Base-by-base conservation (phyloP, 2,113 vertebrate genomes). In the Sceloporus tristichus region DNA sequence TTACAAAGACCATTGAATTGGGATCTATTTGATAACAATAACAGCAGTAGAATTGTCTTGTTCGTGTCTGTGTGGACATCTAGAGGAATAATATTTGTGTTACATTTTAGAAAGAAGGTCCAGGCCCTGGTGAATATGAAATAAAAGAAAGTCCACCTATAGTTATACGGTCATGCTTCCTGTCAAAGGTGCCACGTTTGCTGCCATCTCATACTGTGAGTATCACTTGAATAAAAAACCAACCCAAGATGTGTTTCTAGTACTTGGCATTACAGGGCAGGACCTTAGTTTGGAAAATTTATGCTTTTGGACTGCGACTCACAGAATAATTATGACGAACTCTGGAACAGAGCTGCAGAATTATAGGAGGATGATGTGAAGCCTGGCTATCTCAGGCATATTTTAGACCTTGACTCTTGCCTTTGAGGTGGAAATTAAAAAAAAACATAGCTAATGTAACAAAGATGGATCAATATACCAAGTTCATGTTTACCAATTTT, bases 111-210 rank as follows among this genome's bases (percentile, higher is more conserved):
- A 97, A 77, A 78, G 96, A 97, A 65, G 97, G 97, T 1, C 97
- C 96, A n/a, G 95, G 96, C 65, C 98, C 97, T 1, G 96, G 97
- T 42, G 90, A 96, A 13, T 98, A 98, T 84, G 73, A 96, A 78
- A 91, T 95, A 87, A 97, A 93, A 91, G 80, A 79, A 14, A 89
- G 87, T 40, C 3, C 90, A 14, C 53, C 88, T 65, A 87, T 11
- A n/a, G 74, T 88, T 78, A 70, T 98, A 80, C 97, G 97, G 21
- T 98, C 98, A 84, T 97, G 96, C 91, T 98, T 98, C 93, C 96
- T 92, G 42, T 98, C 97, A 73, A 97, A 83, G 27, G 93, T 97
- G 29, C 98, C 97, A 7, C 96, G 97, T 29, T 95, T 98, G 76
- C 86, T 96, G 83, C 85, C 91, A 2, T 18, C 86, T 1, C 38